These are phyloP conservation scores for Tupiocoris notatus DNA, from an alignment of 2,888 invertebrate species.

Conservation along the genomic window DNA sequence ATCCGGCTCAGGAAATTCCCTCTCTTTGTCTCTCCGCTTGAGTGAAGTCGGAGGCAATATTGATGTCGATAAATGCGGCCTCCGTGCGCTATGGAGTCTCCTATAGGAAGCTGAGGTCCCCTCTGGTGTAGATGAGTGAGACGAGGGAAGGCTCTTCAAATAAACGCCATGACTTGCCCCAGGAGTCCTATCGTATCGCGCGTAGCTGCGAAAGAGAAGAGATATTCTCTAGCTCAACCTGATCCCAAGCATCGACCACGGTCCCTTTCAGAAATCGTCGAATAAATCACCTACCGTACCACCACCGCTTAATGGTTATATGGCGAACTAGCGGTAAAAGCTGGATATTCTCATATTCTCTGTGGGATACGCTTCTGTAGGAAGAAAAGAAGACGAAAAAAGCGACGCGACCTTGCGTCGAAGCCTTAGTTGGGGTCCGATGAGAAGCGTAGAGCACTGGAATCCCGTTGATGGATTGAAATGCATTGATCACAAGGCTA, in stretches of 20 bases:
- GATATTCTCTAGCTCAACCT: not conserved
- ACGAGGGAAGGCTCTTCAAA: not conserved
- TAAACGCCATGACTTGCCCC: not conserved
- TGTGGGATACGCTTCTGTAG: not conserved
- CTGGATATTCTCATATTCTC: not conserved
- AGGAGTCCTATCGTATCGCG: not conserved
- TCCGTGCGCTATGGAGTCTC: not conserved
- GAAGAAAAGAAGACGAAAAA: not conserved
- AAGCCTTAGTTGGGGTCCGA: too few species aligned
- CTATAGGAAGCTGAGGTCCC: not conserved
- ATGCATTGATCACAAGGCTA: slow-evolving; percentile 26
- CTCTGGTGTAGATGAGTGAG: not conserved
- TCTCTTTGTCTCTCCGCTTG: not conserved
- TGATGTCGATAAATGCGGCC: not conserved
- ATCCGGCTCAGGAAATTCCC: not conserved
- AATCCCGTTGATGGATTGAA: slow-evolving; percentile 22
- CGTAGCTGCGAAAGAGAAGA: not conserved
- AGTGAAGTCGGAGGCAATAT: not conserved
- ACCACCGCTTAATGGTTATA: slow-evolving; percentile 1
- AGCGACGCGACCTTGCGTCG: not conserved
- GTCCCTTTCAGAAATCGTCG: not conserved
- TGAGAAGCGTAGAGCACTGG: not conserved
- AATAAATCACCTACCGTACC: not conserved
- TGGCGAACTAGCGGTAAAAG: slow-evolving; percentile 4
- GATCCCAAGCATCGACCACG: not conserved